Evolutionary conservation across 2,113 vertebrate genomes (phyloP).

Genomic region (Vireo altiloquus): DNA sequence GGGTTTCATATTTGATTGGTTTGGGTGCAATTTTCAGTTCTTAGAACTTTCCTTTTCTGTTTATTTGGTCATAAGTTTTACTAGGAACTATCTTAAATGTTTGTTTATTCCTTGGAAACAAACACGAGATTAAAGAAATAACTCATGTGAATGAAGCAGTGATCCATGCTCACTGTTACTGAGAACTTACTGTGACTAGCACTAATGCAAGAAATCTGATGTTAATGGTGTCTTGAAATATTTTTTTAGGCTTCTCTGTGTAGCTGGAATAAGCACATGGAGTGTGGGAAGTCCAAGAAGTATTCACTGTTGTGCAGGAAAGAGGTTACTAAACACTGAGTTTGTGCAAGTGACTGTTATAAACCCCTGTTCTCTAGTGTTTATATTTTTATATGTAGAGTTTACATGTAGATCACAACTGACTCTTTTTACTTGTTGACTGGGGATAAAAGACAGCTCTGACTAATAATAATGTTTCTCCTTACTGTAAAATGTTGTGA

Average conservation of each 20-base stretch:
- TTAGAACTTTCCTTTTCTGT: not conserved
- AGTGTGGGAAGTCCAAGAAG: not conserved
- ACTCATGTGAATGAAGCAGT: not conserved
- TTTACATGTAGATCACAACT: not conserved
- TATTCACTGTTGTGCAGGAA: not conserved
- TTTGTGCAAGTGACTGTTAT: not conserved
- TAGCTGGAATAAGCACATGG: not conserved
- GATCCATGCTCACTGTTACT: not conserved
- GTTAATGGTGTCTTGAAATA: not conserved
- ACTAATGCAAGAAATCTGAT: not conserved
- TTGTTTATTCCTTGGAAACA: not conserved
- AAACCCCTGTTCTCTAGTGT: not conserved
- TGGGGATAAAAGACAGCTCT: not conserved
- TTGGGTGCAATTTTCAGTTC: not conserved
- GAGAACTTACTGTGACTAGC: not conserved
- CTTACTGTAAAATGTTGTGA: not conserved
- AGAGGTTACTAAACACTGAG: not conserved
- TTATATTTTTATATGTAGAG: not conserved
- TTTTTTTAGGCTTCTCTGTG: not conserved
- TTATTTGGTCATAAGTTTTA: not conserved
- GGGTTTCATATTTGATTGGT: not conserved
- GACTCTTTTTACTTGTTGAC: not conserved
- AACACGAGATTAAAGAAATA: not conserved
- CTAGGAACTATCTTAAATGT: not conserved
- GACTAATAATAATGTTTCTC: not conserved